Evolutionary conservation across 2,888 invertebrate species (phyloP), one percentile per base, ranked within the genome.

Genomic region (Ceraclea dissimilis): DNA sequence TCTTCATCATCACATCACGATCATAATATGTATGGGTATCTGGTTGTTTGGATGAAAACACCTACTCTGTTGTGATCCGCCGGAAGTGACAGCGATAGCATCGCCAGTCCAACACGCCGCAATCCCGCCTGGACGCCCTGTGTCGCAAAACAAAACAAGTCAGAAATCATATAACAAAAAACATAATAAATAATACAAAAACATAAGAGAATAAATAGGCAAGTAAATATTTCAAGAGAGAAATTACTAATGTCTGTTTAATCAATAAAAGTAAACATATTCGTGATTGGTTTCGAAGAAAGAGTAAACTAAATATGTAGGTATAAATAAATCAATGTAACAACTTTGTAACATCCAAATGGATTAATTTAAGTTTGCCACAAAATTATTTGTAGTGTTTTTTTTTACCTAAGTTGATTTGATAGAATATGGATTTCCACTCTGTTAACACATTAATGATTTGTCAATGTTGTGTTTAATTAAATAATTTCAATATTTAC

Each of bases 121-220:
- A 62, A 49, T 11, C 62, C 62, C 10, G 62, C 62, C 54, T 62
- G 62, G 44, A 62, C 62, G 31, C 62, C 62, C 62, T 60, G 59
- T 49, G 20, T 43, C 50, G 47, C 47, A 57, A 53, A 56, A 49
- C 46, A 52, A 34, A n/a, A 52, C 6, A 26, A 22, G 49, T 49
- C 49, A 49, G 20, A 18, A 47, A 47, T 11, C 2, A 47, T 4
- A 22, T n/a, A 26, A 26, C n/a, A 26, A 20, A 46, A 6, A 46
- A 46, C 13, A 46, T 18, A 46, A 46, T 46, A 46, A 46, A 8
- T 16, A 46, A 18, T 18, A n/a, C 11, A 19, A 46, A 46, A 46
- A 8, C 8, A 17, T 17, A 43, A 43, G 2, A 26, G 13, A 43
- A 43, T 46, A 31, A 31, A 8, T 6, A 31, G 31, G 31, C 31